phyloP scores from a whole-genome alignment of 2,113 vertebrate species.

The Platycercus adscitus region DNA sequence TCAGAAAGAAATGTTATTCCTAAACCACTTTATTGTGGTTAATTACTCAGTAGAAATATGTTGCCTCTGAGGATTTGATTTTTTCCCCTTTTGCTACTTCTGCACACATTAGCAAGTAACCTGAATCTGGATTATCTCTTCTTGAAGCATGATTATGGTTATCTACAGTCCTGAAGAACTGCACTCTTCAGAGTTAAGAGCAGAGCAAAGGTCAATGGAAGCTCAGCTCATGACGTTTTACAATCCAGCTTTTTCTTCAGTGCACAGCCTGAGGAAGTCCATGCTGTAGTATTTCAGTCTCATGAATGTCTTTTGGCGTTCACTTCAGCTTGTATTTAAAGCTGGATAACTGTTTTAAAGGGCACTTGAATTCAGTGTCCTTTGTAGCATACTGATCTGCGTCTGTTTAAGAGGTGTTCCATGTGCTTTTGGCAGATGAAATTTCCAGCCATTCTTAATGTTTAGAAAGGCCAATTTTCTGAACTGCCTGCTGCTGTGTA shows the following conservation, averaged over 20 bases:
- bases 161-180: constrained; percentile 48
- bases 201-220: constrained; percentile 66
- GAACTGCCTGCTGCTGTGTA: constrained; percentile 17
- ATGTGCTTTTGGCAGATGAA: constrained; percentile 42
- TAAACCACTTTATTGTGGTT: neutral
- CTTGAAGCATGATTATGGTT: constrained; percentile 32
- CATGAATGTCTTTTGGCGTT: constrained; percentile 41
- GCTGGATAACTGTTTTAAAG: constrained; percentile 27
- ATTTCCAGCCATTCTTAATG: constrained; percentile 49
- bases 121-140: constrained; percentile 59
- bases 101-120: neutral
- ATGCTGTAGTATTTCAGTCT: constrained; percentile 27
- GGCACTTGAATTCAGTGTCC: neutral
- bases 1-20: neutral
- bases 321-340: constrained; percentile 31
- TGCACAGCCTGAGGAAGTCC: constrained; percentile 13
- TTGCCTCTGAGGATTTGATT: neutral
- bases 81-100: neutral
- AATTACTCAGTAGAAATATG: neutral
- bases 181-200: constrained; percentile 63
- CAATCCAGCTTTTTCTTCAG: neutral
- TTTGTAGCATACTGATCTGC: neutral
- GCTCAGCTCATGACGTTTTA: constrained; percentile 46
- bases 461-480: constrained; percentile 45
- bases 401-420: constrained; percentile 45